These are phyloP conservation scores for Pungitius pungitius DNA, from an alignment of 2,113 vertebrate genomes.

Conservation along the genomic window DNA sequence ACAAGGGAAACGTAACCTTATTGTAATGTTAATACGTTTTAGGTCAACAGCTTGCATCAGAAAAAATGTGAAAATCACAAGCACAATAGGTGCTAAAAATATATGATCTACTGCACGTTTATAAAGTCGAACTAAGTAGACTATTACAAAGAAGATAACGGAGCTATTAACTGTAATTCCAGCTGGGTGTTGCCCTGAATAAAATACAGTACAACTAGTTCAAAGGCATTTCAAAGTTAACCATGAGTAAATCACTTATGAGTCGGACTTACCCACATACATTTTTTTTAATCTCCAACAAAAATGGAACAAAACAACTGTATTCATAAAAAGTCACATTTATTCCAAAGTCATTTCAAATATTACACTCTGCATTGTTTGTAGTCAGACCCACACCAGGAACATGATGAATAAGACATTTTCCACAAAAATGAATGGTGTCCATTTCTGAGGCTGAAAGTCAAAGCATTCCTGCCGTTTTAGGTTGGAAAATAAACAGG, in stretches of 20 bases:
- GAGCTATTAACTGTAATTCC: constrained; percentile 41
- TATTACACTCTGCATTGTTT: constrained; percentile 61
- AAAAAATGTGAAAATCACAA: not conserved
- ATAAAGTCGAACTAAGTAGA: not conserved
- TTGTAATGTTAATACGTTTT: not conserved
- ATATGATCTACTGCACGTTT: not conserved
- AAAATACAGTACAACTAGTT: constrained; percentile 29
- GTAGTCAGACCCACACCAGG: constrained; percentile 10
- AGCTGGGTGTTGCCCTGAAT: constrained; percentile 23
- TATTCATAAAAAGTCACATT: constrained; percentile 68
- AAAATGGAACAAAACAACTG: constrained; percentile 38
- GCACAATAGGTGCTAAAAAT: not conserved
- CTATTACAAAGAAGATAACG: not conserved
- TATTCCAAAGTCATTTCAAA: constrained; percentile 74
- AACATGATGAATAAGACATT: constrained; percentile 65
- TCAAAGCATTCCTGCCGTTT: constrained; percentile 49
- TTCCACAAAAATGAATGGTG: constrained; percentile 52
- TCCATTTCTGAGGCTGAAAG: constrained; percentile 46
- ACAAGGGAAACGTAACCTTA: constrained; percentile 5
- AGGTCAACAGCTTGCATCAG: not conserved
- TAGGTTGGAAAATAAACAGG: constrained; percentile 45
- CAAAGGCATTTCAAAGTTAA: constrained; percentile 16
- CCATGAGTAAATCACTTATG: constrained; percentile 16
- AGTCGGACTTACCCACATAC: constrained; percentile 16
- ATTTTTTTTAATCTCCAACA: not conserved